Conservation (phyloP, 2,888 invertebrate genomes). For the Steinernema scapterisci region DNA sequence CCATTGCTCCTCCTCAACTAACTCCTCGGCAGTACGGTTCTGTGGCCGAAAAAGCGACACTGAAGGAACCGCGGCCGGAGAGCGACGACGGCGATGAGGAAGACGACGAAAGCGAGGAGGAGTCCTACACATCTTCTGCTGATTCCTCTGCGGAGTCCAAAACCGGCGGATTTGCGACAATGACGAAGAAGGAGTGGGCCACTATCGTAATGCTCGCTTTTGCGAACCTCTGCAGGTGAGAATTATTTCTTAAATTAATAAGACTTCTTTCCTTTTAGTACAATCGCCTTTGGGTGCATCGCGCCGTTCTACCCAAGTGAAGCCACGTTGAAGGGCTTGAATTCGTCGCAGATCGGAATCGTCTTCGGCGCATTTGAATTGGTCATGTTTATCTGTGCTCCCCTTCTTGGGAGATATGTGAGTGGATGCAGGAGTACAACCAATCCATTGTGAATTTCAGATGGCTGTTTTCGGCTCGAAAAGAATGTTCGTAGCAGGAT, state of each 20-base stretch:
- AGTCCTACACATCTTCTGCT: neutral
- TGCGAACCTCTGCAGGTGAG: slow-evolving; percentile 59
- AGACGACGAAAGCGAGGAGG: slow-evolving; percentile 40
- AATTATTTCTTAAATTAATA: too few species aligned
- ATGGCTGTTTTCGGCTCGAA: slow-evolving; percentile 81
- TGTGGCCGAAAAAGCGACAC: slow-evolving; percentile 21
- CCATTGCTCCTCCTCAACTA: slow-evolving; percentile 29
- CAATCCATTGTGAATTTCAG: slow-evolving; percentile 66
- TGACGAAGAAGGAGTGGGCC: slow-evolving; percentile 52
- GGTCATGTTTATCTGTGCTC: slow-evolving; percentile 53
- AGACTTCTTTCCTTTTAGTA: slow-evolving; percentile 36
- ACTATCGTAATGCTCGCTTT: slow-evolving; percentile 64
- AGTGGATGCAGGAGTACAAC: slow-evolving; percentile 35
- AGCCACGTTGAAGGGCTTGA: slow-evolving; percentile 61
- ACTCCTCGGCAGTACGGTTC: slow-evolving; percentile 8
- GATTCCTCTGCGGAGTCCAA: neutral
- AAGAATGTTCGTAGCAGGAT: slow-evolving; percentile 80
- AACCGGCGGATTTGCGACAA: neutral
- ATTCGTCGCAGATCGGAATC: slow-evolving; percentile 64
- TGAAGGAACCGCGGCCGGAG: slow-evolving; percentile 36
- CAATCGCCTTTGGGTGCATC: slow-evolving; percentile 66
- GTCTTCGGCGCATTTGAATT: slow-evolving; percentile 67
- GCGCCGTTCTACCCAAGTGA: slow-evolving; percentile 67
- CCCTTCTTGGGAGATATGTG: slow-evolving; percentile 66
- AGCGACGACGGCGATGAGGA: slow-evolving; percentile 39